phyloP scores from a whole-genome alignment of 2,888 invertebrate genomes.

The Heliothis peltigera region DNA sequence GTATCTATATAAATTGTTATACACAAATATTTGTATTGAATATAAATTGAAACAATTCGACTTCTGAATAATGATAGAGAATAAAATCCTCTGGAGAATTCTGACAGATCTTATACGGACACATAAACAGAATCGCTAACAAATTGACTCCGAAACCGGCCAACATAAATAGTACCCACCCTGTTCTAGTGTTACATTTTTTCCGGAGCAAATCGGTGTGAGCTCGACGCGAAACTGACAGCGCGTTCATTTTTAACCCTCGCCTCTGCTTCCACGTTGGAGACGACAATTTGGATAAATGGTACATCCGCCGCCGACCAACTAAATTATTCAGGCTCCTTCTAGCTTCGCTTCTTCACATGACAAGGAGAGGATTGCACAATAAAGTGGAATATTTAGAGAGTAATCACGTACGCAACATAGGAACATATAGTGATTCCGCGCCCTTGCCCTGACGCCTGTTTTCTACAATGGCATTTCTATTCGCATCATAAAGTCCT shows the following conservation, averaged over 20 bases:
- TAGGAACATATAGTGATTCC: constrained; percentile 72
- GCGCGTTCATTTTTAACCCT: constrained; percentile 84
- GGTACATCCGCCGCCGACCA: constrained; percentile 81
- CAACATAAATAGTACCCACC: constrained; percentile 72
- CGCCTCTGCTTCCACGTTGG: constrained; percentile 71
- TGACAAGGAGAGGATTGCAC: constrained; percentile 85
- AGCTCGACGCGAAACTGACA: constrained; percentile 74
- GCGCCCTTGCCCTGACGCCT: constrained; percentile 59
- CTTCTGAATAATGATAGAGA: too few relatives aligned
- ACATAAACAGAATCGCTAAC: constrained; percentile 55
- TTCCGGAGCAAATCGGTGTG: constrained; percentile 71
- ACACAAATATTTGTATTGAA: too few relatives aligned
- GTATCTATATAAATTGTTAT: background rate
- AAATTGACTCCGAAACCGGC: constrained; percentile 69
- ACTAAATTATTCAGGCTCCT: constrained; percentile 84
- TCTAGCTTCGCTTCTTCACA: constrained; percentile 80
- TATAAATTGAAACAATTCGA: too few relatives aligned
- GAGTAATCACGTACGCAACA: constrained; percentile 84
- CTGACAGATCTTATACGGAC: constrained; percentile 31
- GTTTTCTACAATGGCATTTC: constrained; percentile 71
- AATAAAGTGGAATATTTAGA: constrained; percentile 87
- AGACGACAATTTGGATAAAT: constrained; percentile 88
- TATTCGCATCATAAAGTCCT: constrained; percentile 69
- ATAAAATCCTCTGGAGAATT: background rate
- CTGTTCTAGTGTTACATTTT: constrained; percentile 64